Base-by-base conservation (phyloP, 2,113 vertebrate species). In the rabbit (Oryctolagus cuniculus) region DNA sequence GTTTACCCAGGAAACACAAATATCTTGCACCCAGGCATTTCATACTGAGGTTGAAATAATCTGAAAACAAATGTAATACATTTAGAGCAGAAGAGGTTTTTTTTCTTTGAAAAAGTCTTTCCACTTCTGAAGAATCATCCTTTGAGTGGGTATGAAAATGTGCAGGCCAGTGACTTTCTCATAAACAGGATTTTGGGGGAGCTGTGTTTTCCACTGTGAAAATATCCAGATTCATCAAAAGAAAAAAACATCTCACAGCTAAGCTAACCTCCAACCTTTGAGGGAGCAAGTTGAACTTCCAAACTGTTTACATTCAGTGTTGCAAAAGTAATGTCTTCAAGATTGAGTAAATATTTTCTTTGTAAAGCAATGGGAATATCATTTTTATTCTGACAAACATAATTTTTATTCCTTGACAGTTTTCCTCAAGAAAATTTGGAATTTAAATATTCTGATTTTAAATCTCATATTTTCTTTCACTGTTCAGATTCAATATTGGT, bases 381-480 rank as follows among this genome's bases (percentile, higher is more conserved):
- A 87, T 81, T 95, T 90, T 96, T 90, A 55, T 92, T 87, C 29
- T 77, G 36, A 74, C 58, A 95, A 90, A 91, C 31, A 58, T 5
- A 58, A 58, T 5, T 58, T 58, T 58, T 58, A 58, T 16, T 5
- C 4, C 15, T 58, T 58, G 17, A 81, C 12, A 67, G 51, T 66
- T 89, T 55, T 81, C 49, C 31, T 93, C 9, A 21, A 77, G 64
- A 51, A 70, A 77, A 79, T 89, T 64, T 83, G 34, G 25, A 36
- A 53, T 79, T 49, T 10, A 90, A 61, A 75, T 38, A 36, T 72
- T 22, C 53, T 51, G 34, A 73, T 27, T 61, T 44, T 7, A 44
- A 44, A 44, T 9, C 6, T 6, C 44, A 44, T 44, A 44, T 44
- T 44, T 44, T 44, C 44, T 44, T 44, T 44, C 44, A 44, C 44